Percentiles rank a stretch among this genome's conserved stretches.
phyloP scores from a whole-genome alignment of 2,888 invertebrate species.

The Dryadula phaetusa region DNA sequence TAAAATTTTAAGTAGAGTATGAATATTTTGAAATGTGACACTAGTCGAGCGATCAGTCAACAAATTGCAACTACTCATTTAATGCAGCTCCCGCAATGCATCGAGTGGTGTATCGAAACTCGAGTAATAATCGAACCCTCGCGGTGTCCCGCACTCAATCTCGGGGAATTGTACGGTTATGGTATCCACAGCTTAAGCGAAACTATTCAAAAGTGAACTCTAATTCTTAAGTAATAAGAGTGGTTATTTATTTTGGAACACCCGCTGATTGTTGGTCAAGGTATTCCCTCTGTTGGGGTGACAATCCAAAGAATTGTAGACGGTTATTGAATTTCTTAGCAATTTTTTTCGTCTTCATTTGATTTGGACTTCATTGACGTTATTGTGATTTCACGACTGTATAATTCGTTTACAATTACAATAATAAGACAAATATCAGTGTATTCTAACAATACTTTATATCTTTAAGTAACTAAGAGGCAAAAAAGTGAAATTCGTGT shows the following conservation, averaged over 20 bases:
- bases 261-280: conserved; percentile 47
- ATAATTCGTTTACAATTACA: conserved; percentile 28
- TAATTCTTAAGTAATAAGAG: conserved; percentile 47
- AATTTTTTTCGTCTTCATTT: conserved; percentile 75
- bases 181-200: conserved; percentile 46
- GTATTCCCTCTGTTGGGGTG: conserved; percentile 69
- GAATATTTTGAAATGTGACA: background rate
- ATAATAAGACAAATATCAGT: background rate
- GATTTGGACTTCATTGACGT: conserved; percentile 61
- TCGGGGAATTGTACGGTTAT: conserved; percentile 69
- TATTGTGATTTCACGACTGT: conserved; percentile 45
- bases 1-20: background rate
- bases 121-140: conserved; percentile 78
- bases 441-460: background rate
- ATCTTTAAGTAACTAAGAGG: background rate
- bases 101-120: conserved; percentile 77
- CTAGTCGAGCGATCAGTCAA: conserved; percentile 58
- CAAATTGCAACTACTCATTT: conserved; percentile 60
- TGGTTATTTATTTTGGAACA: conserved; percentile 4
- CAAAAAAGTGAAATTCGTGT: background rate
- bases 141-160: conserved; percentile 76
- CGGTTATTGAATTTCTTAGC: conserved; percentile 80
- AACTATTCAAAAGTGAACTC: conserved; percentile 53
- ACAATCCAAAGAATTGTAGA: conserved; percentile 75
- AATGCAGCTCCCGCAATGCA: conserved; percentile 72